Evolutionary conservation across 2,888 invertebrate genomes (phyloP), one percentile per base, ranked within the genome.

Genomic region (Crepidodera aurea): DNA sequence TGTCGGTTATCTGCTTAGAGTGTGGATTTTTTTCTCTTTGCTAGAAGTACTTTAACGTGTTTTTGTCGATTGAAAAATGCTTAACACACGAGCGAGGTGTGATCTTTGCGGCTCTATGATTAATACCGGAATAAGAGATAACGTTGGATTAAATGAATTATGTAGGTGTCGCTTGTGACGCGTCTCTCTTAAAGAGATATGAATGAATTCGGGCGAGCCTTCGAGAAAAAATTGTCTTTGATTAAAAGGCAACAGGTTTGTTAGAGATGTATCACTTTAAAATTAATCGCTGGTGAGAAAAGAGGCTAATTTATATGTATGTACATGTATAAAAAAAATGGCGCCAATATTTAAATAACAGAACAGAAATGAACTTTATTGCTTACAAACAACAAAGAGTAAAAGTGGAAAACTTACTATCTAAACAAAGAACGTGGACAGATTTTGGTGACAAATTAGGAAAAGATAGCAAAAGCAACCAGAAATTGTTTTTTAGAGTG

Each of bases 41-140:
- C 65, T 70, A 75, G 72, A 75, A 79, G 79, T 79, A 79, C 79
- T 77, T 78, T 78, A 78, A 74, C 79, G 74, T 79, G 79, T 79
- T 77, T 69, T 65, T 67, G 69, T 68, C 71, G 65, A 67, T 65
- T 71, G 74, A 78, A 78, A 78, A 78, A 76, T 75, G 59, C 59
- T 66, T 69, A 75, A 78, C 78, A 78, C 73, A 76, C 76, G 74
- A 75, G 75, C 69, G 72, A 77, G 76, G 73, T 76, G 76, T 74
- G 74, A 77, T 77, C 73, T 73, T 71, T 75, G 72, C 75, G n/a
- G 76, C 77, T 76, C 71, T 78, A 78, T 79, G 78, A 78, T 79
- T 79, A 78, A 79, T 79, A 73, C 72, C 65, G 69, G 60, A 62
- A 64, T 62, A 69, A 69, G 64, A 74, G 77, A 77, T 77, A 77